Base-by-base conservation (phyloP, 2,888 invertebrate genomes). In the Agrilus mali region DNA sequence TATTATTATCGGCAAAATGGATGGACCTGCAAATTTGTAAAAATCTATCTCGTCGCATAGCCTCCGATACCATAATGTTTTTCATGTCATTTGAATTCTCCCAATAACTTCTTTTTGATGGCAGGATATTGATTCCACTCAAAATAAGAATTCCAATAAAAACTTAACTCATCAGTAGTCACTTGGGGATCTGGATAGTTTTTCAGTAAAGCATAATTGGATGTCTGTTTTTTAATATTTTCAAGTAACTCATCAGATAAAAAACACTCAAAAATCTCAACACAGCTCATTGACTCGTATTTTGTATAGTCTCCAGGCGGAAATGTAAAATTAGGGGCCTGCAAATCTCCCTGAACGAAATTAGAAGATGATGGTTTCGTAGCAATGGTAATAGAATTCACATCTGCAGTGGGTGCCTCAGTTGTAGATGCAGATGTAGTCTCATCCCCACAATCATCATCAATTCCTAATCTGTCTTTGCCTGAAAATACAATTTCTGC, bases 31-130 rank as follows among this genome's bases (percentile, higher is more conserved):
- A 40, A 36, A 51, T 47, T 41, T 47, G 36, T 12, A 46, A 38
- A 51, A 53, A 50, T 12, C 47, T 37, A 33, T 51, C 48, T 35
- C 49, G 22, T 35, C 50, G 38, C 50, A 52, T 52, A 5, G 49
- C 48, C n/a, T 47, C 44, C 14, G 14, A 36, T 4, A 53, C 46
- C 22, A 51, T 20, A 5, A 38, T 15, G 34, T 50, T 50, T 20
- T 42, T 20, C 20, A 44, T 44, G 45, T 51, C 50, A 32, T 33
- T 38, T 8, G 13, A 14, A 16, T 33, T 33, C 37, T 51, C 43
- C 49, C 53, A 52, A 34, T 52, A 50, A 33, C 31, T 37, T 27
- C 44, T 27, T 31, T 49, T 50, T 20, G 43, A 36, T 15, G 50
- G 51, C 17, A 47, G 22, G 33, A 33, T 38, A 43, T 51, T 47